Conservation (phyloP, 2,888 invertebrate genomes). For the Diarsia brunnea region DNA sequence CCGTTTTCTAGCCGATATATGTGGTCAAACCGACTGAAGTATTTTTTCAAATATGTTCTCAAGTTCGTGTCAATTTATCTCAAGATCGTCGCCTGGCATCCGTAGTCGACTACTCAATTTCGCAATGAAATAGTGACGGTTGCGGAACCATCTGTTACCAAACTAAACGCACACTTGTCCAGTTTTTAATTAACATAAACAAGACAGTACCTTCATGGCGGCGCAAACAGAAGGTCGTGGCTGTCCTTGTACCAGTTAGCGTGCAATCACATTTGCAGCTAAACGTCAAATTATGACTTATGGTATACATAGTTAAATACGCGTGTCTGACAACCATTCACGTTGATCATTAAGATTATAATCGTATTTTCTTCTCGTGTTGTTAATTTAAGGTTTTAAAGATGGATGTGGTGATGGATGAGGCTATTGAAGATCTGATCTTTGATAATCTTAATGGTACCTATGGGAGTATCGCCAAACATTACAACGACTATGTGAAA, state of each 20-base stretch:
- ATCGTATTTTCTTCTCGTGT: constrained; percentile 39
- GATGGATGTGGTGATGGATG: constrained; percentile 10
- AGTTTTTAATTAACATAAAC: constrained; percentile 69
- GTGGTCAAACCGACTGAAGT: neutral
- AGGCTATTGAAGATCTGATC: constrained; percentile 18
- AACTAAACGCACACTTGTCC: constrained; percentile 34
- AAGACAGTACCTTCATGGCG: constrained; percentile 74
- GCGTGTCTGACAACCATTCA: constrained; percentile 49
- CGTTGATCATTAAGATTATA: constrained; percentile 28
- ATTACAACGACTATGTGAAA: constrained; percentile 1
- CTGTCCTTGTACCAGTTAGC: constrained; percentile 83
- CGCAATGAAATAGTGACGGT: constrained; percentile 22
- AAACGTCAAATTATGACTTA: constrained; percentile 80
- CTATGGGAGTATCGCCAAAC: neutral
- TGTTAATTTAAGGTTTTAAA: constrained; percentile 10
- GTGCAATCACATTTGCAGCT: constrained; percentile 83
- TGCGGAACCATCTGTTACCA: constrained; percentile 36
- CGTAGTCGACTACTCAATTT: constrained; percentile 10
- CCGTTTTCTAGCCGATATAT: neutral
- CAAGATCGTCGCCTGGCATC: neutral
- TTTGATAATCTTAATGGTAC: constrained; percentile 3
- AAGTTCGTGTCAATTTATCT: neutral
- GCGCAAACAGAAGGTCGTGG: constrained; percentile 76
- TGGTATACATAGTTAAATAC: constrained; percentile 55
- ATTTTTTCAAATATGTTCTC: neutral